Conservation (phyloP, 2,888 invertebrate species). For the Caenorhabditis doughertyi region DNA sequence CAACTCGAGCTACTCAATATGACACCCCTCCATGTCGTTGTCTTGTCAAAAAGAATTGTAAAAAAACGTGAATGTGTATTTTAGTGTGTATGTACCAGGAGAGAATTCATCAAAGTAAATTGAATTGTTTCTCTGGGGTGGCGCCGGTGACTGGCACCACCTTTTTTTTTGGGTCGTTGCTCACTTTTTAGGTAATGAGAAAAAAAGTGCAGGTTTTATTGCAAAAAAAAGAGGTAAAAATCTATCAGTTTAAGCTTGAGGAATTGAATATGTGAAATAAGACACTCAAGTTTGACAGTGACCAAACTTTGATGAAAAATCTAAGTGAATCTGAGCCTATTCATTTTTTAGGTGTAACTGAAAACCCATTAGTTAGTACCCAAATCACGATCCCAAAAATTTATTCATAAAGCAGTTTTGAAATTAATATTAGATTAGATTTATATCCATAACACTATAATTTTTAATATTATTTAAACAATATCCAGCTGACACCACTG, state of each 20-base stretch:
- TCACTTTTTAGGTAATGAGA: conserved; percentile 52
- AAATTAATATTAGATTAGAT: no score
- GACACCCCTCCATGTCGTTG: neutral
- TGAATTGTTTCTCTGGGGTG: conserved; percentile 54
- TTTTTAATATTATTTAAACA: conserved; percentile 4
- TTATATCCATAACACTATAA: neutral
- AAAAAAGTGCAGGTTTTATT: conserved; percentile 20
- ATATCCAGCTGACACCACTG: conserved; percentile 42
- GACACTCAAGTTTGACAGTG: no score
- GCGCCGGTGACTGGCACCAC: conserved; percentile 55
- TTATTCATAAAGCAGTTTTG: no score
- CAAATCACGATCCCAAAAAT: neutral
- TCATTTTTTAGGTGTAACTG: no score
- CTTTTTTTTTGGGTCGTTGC: neutral
- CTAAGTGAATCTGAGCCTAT: no score
- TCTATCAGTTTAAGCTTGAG: no score
- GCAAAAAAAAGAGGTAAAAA: neutral
- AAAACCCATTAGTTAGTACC: no score
- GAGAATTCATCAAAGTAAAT: conserved; percentile 55
- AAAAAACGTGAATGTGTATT: conserved; percentile 31
- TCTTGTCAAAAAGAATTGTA: conserved; percentile 28
- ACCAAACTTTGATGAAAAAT: no score
- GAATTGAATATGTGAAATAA: no score
- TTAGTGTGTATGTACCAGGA: conserved; percentile 22
- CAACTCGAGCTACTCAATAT: conserved; percentile 6